These are phyloP conservation scores for Diloba caeruleocephala DNA, from an alignment of 2,888 invertebrate species.

Conservation along the genomic window DNA sequence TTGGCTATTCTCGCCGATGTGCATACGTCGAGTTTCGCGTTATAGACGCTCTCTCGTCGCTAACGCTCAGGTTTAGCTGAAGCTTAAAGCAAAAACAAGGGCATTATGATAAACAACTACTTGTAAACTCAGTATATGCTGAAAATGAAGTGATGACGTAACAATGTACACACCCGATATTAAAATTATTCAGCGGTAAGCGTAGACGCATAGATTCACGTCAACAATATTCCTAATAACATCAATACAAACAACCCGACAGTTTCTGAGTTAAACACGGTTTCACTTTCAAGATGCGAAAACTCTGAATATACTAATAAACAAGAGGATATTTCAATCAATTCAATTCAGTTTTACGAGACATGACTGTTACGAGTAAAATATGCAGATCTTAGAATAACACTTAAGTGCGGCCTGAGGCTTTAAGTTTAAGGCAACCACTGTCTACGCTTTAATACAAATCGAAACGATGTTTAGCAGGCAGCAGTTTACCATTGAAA, in stretches of 20 bases:
- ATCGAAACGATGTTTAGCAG: too few relatives aligned
- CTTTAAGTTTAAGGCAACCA: constrained; percentile 21
- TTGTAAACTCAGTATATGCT: constrained; percentile 62
- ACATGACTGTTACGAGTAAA: constrained; percentile 41
- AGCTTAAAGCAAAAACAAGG: constrained; percentile 57
- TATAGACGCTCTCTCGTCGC: too few relatives aligned
- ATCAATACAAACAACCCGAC: constrained; percentile 26
- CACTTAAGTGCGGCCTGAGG: constrained; percentile 19
- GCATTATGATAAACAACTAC: constrained; percentile 47
- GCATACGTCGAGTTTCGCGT: too few relatives aligned
- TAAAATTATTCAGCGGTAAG: constrained; percentile 40
- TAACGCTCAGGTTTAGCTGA: too few relatives aligned
- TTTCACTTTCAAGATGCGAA: constrained; percentile 41
- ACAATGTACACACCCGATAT: constrained; percentile 31
- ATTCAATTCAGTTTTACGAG: constrained; percentile 41
- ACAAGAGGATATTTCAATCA: constrained; percentile 35
- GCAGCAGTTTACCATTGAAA: too few relatives aligned
- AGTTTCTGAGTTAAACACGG: constrained; percentile 40
- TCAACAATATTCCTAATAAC: constrained; percentile 28
- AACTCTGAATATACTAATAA: constrained; percentile 28
- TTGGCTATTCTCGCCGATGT: too few relatives aligned
- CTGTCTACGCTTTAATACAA: background rate
- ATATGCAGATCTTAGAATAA: constrained; percentile 46
- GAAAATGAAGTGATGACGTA: constrained; percentile 43
- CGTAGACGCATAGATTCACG: constrained; percentile 19